These are phyloP conservation scores for Invenusta paracnida DNA, from an alignment of 2,888 invertebrate genomes.

Conservation along the genomic window DNA sequence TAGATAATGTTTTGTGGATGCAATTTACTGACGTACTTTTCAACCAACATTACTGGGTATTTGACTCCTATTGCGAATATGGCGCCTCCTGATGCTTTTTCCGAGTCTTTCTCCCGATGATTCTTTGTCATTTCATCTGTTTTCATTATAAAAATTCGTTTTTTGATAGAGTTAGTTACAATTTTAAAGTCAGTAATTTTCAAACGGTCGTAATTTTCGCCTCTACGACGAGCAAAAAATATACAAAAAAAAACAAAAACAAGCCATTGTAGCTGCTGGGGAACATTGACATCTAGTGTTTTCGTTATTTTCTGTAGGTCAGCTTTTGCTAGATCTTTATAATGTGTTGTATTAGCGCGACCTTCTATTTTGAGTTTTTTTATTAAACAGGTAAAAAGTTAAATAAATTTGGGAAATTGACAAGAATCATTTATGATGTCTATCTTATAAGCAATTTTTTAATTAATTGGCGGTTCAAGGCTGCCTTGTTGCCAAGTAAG, in stretches of 20 bases:
- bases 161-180: constrained; percentile 22
- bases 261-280: constrained; percentile 6
- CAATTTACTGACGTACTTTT: neutral
- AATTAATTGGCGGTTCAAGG: neutral
- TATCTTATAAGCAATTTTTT: neutral
- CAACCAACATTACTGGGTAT: constrained; percentile 4
- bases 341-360: constrained; percentile 7
- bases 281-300: constrained; percentile 17
- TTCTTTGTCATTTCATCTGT: constrained; percentile 4
- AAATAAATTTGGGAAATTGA: constrained; percentile 1
- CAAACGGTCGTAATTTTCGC: constrained; percentile 1
- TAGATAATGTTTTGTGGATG: constrained; percentile 22
- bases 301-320: neutral
- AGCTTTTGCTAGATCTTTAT: constrained; percentile 15
- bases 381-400: constrained; percentile 16
- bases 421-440: neutral
- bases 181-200: constrained; percentile 22
- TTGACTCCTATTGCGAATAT: neutral
- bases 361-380: constrained; percentile 19
- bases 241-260: neutral
- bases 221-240: constrained; percentile 1
- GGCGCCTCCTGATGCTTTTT: neutral
- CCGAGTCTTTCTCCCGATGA: neutral
- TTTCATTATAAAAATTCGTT: constrained; percentile 18
- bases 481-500: constrained; percentile 26